phyloP scores from a whole-genome alignment of 2,888 invertebrate species.

The Linnaemya tessellans region DNA sequence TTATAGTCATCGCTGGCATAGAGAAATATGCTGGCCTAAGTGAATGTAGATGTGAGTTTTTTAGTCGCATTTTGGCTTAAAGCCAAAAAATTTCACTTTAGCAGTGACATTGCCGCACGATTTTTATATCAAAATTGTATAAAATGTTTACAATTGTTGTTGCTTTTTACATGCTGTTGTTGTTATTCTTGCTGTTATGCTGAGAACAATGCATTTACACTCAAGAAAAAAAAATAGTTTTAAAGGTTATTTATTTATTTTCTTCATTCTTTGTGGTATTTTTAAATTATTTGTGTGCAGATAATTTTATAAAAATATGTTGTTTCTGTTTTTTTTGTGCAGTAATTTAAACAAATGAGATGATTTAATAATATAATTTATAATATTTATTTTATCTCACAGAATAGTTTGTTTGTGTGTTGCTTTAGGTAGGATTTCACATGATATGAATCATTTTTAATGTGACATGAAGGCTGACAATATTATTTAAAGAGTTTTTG shows the following conservation, averaged over 20 bases:
- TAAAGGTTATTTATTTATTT: constrained; percentile 28
- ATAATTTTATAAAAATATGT: constrained; percentile 26
- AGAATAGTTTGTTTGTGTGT: not conserved
- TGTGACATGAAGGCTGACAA: constrained; percentile 56
- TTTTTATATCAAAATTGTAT: constrained; percentile 57
- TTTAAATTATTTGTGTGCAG: constrained; percentile 22
- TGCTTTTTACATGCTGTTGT: not conserved
- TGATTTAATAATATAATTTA: constrained; percentile 38
- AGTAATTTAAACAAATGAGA: constrained; percentile 55
- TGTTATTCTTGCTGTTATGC: constrained; percentile 24
- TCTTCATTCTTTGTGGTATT: constrained; percentile 20
- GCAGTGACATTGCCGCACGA: constrained; percentile 70
- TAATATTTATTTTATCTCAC: constrained; percentile 23
- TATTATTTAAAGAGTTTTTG: constrained; percentile 19
- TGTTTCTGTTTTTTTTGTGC: no score
- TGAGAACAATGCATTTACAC: constrained; percentile 54
- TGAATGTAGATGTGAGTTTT: not conserved
- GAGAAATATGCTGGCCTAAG: not conserved
- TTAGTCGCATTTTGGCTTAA: constrained; percentile 36
- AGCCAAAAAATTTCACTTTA: constrained; percentile 71
- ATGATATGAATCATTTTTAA: constrained; percentile 60
- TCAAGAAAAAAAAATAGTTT: constrained; percentile 29
- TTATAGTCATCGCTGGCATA: not conserved
- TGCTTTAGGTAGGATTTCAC: not conserved
- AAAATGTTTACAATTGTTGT: constrained; percentile 46